Evolutionary conservation across 1,140 invertebrate genomes (phyloP).

Genomic region (Coptotermes formosanus): DNA sequence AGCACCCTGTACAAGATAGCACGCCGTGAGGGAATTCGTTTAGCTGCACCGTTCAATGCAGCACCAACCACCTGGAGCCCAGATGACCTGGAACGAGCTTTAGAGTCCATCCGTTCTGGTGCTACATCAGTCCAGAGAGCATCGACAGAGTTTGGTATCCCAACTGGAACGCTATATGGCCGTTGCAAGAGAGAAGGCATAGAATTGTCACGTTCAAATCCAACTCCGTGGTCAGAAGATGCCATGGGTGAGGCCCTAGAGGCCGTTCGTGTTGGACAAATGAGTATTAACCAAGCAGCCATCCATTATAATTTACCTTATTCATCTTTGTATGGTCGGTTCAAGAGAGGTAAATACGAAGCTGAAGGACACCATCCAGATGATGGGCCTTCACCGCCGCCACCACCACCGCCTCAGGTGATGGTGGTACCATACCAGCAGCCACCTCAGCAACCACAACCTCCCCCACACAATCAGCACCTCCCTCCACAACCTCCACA

Average conservation of each 20-base stretch:
- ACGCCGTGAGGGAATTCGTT: slow-evolving; percentile 78
- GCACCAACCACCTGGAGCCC: slow-evolving; percentile 84
- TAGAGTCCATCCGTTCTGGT: slow-evolving; percentile 78
- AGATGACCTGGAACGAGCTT: slow-evolving; percentile 76
- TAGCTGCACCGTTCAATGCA: slow-evolving; percentile 86
- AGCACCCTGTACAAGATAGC: slow-evolving; percentile 89
- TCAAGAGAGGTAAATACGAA: slow-evolving; percentile 59
- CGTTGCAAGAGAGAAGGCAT: slow-evolving; percentile 85
- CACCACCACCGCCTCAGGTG: slow-evolving; percentile 27
- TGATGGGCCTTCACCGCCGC: neutral
- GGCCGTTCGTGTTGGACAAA: slow-evolving; percentile 82
- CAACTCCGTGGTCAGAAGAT: slow-evolving; percentile 86
- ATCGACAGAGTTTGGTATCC: slow-evolving; percentile 80
- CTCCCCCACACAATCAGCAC: slow-evolving; percentile 27
- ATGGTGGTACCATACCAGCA: slow-evolving; percentile 30
- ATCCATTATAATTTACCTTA: slow-evolving; percentile 89
- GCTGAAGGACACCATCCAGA: slow-evolving; percentile 33
- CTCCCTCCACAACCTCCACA: neutral
- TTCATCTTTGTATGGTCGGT: slow-evolving; percentile 82
- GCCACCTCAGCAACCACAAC: slow-evolving; percentile 19
- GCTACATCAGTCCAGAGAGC: slow-evolving; percentile 83
- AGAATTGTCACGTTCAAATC: slow-evolving; percentile 78
- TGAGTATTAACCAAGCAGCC: slow-evolving; percentile 92
- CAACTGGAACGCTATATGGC: slow-evolving; percentile 81
- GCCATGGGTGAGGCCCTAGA: slow-evolving; percentile 86